phyloP scores from a whole-genome alignment of 2,888 invertebrate species.

The Lycaena phlaeas region DNA sequence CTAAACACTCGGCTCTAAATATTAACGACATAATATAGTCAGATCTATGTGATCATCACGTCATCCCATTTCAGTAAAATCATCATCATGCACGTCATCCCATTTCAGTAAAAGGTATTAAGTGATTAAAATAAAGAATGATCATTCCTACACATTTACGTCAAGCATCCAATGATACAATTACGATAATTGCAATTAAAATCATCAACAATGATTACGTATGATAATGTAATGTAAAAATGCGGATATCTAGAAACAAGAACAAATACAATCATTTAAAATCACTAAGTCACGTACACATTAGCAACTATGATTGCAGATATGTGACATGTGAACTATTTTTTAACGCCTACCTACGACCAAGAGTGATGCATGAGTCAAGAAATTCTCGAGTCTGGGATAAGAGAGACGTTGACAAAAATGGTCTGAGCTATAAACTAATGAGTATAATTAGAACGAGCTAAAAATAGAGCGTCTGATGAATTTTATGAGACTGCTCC shows the following conservation, averaged over 20 bases:
- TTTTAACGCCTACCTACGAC: conserved; percentile 2
- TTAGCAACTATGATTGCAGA: conserved; percentile 13
- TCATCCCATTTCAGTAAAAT: too few relatives aligned
- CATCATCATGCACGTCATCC: too few relatives aligned
- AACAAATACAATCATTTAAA: conserved; percentile 8
- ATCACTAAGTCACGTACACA: conserved; percentile 9
- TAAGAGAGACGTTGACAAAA: conserved; percentile 31
- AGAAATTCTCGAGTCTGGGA: conserved; percentile 28
- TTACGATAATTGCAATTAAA: conserved; percentile 3
- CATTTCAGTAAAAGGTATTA: too few relatives aligned
- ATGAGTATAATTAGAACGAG: conserved; percentile 48
- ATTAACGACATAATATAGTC: background rate
- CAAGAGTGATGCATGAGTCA: conserved; percentile 28
- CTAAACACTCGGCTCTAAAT: too few relatives aligned
- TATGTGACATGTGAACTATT: conserved; percentile 12
- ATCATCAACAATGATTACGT: conserved; percentile 4
- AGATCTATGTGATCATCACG: too few relatives aligned
- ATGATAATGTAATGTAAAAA: conserved; percentile 14
- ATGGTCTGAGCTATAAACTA: conserved; percentile 38
- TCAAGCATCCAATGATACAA: background rate
- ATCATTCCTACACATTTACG: too few relatives aligned
- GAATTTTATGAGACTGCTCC: conserved; percentile 45
- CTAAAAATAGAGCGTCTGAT: conserved; percentile 53
- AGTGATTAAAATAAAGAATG: too few relatives aligned
- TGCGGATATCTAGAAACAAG: conserved; percentile 16